Base-by-base conservation (phyloP, 2,113 vertebrate species). In the Cichladusa arquata region DNA sequence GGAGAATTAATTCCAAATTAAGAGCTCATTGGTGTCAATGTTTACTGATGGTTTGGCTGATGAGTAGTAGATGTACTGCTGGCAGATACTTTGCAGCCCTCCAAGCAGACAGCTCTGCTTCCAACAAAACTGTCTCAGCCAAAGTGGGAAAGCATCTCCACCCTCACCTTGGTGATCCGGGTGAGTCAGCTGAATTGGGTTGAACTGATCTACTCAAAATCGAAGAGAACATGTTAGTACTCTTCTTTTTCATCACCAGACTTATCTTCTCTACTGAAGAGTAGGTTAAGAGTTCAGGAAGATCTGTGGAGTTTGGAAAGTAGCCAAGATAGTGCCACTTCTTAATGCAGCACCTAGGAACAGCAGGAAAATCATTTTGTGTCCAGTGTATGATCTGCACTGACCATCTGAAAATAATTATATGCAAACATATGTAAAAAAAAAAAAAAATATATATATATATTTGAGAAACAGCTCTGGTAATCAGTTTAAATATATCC, bases 161-260 rank as follows among this genome's bases (percentile, higher is more conserved):
- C 53, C 69, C 40, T 91, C 57, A 81, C 65, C 56, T 79, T 42
- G 42, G 42, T 31, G 67, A 77, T 87, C 62, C 0, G 0, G 12
- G 33, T 64, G 72, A 93, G 56, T 92, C 93, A 95, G 67, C 85
- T 94, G 81, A 94, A 77, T 74, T 90, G 2, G 28, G 44, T 14
- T 19, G 4, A 80, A 65, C 64, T 16, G 64, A 74, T 71, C 47
- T 67, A 33, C 51, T 36, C 85, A 51, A 13, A 95, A 90, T 88
- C 50, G 8, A 87, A 88, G 47, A 77, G 17, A 58, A 77, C 34
- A 0, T 57, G 82, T 80, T 87, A 31, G 60, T 34, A 44, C 66
- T 90, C 85, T 76, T 76, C 62, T 77, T 92, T 96, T 94, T 93
- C 83, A 81, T 94, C 91, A 88, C 78, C 78, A 86, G 93, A 48